Percentiles rank a stretch among this genome's conserved stretches.
phyloP scores from a whole-genome alignment of 2,888 invertebrate species.

The Drosophila putrida region DNA sequence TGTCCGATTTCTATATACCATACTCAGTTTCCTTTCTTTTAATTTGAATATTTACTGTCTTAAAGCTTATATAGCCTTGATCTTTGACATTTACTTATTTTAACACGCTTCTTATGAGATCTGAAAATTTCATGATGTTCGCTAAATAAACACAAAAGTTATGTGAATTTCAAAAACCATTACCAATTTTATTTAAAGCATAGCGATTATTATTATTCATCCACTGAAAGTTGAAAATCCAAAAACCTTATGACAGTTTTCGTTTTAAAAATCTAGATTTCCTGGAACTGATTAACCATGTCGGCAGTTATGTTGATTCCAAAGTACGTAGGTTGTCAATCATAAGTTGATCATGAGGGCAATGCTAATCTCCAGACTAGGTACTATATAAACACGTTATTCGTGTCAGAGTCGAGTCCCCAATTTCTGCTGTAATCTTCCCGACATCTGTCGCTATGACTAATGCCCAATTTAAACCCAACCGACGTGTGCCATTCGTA shows the following conservation, averaged over 20 bases:
- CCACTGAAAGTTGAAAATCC: conserved; percentile 1
- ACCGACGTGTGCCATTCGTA: conserved; percentile 5
- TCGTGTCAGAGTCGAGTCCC: neutral
- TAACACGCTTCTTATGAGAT: neutral
- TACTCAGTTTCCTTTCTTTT: neutral
- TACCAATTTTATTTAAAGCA: neutral
- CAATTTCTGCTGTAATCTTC: conserved; percentile 24
- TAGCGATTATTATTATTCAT: conserved; percentile 2
- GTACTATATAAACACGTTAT: conserved; percentile 1
- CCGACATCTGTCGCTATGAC: conserved; percentile 31
- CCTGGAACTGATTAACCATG: conserved; percentile 16
- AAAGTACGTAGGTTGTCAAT: conserved; percentile 26
- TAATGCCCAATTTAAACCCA: conserved; percentile 16
- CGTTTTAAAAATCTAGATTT: conserved; percentile 13
- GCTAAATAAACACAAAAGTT: neutral
- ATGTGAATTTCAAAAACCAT: neutral
- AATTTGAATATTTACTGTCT: neutral
- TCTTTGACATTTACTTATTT: neutral
- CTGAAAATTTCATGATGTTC: neutral
- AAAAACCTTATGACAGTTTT: conserved; percentile 1
- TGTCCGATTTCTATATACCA: neutral
- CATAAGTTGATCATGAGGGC: neutral
- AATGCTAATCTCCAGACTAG: conserved; percentile 30
- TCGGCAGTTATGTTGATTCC: conserved; percentile 2
- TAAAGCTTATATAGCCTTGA: neutral